Conservation (phyloP, 2,888 invertebrate species). For the Noctua janthe region DNA sequence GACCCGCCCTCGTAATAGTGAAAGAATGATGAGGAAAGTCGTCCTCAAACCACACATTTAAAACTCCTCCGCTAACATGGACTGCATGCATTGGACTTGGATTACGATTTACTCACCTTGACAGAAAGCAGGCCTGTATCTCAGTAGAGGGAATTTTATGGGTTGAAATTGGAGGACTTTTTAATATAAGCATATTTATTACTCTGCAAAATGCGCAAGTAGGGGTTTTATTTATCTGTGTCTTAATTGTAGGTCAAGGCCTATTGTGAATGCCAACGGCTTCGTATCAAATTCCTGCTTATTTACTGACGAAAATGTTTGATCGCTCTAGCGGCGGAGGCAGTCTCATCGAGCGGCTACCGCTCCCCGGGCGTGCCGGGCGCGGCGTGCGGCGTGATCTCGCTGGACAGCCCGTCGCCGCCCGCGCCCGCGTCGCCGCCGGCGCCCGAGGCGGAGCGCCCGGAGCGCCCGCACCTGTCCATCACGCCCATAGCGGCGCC, state of each 20-base stretch:
- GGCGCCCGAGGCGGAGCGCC: slow-evolving; percentile 67
- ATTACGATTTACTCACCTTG: too few species aligned
- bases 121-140: not conserved
- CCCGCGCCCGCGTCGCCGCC: slow-evolving; percentile 76
- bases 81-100: not conserved
- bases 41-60: not conserved
- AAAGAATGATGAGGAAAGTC: not conserved
- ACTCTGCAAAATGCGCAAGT: not conserved
- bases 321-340: slow-evolving; percentile 75
- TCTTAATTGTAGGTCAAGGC: not conserved
- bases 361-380: slow-evolving; percentile 87
- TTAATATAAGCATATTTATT: not conserved
- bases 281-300: not conserved
- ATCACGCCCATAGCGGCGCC: slow-evolving; percentile 74
- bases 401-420: slow-evolving; percentile 92
- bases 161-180: not conserved
- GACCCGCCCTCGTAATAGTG: too few species aligned
- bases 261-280: not conserved
- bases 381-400: slow-evolving; percentile 86
- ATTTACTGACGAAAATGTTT: not conserved
- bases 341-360: slow-evolving; percentile 91
- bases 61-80: not conserved
- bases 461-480: slow-evolving; percentile 74
- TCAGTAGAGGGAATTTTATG: not conserved
- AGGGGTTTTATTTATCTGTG: not conserved